A percentile compares a stretch with the other conserved stretches of the same genome.
Conservation (phyloP, 2,888 invertebrate genomes). For the Galeruca laticollis region DNA sequence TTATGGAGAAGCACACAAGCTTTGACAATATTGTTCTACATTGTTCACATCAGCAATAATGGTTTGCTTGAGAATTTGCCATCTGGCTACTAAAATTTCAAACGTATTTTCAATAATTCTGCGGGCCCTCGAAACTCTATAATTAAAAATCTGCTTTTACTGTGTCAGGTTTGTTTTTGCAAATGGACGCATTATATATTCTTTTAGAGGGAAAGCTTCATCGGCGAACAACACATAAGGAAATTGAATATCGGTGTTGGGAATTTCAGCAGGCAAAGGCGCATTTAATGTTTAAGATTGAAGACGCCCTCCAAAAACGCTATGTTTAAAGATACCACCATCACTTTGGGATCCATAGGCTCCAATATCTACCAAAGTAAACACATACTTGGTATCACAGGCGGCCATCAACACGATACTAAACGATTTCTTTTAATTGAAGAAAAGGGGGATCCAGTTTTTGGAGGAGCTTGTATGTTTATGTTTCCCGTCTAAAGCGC, state of each 20-base stretch:
- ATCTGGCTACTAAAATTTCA: constrained; percentile 50
- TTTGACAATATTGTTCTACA: constrained; percentile 49
- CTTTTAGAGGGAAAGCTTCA: constrained; percentile 48
- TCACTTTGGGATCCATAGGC: constrained; percentile 56
- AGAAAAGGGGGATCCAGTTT: constrained; percentile 42
- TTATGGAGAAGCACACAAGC: constrained; percentile 46
- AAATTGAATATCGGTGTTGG: constrained; percentile 24
- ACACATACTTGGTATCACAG: constrained; percentile 55
- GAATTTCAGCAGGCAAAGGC: constrained; percentile 22
- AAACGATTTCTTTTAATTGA: constrained; percentile 34
- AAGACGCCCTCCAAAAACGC: constrained; percentile 45
- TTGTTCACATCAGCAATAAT: constrained; percentile 49
- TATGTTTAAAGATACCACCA: constrained; percentile 53
- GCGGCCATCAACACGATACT: too few species aligned
- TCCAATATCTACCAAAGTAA: constrained; percentile 57
- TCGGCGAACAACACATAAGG: constrained; percentile 48
- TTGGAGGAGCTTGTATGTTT: constrained; percentile 46
- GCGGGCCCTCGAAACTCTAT: constrained; percentile 48
- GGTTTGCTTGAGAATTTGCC: constrained; percentile 47
- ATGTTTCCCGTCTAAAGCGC: constrained; percentile 38
- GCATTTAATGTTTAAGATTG: constrained; percentile 37
- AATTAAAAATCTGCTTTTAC: constrained; percentile 50
- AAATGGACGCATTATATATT: constrained; percentile 50
- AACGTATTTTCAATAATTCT: constrained; percentile 52
- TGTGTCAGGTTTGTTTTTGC: constrained; percentile 40